Evolutionary conservation across 1,140 invertebrate genomes (phyloP).

Genomic region (Rhagoletis pomonella): DNA sequence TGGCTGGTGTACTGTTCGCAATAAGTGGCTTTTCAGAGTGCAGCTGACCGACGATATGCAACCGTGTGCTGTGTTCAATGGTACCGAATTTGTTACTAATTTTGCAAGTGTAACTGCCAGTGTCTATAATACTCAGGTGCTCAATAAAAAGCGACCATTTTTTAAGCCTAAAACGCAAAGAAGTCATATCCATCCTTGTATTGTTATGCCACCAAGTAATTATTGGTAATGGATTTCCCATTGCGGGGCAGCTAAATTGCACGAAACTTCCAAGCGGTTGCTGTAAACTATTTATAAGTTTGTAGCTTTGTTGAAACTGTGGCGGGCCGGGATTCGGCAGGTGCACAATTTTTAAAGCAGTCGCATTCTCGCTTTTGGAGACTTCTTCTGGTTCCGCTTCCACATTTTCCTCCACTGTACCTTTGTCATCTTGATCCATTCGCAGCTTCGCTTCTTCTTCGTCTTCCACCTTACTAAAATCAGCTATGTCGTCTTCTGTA

Average conservation of each 20-base stretch:
- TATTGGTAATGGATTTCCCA: constrained; percentile 81
- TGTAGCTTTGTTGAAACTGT: constrained; percentile 36
- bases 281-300: constrained; percentile 4
- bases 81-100: constrained; percentile 86
- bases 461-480: constrained; percentile 56
- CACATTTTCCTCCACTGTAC: not conserved
- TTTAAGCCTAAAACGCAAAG: constrained; percentile 77
- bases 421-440: not conserved
- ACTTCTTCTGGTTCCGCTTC: not conserved
- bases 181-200: constrained; percentile 72
- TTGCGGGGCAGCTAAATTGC: constrained; percentile 79
- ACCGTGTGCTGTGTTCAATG: constrained; percentile 81
- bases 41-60: constrained; percentile 52
- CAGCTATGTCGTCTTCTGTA: constrained; percentile 60
- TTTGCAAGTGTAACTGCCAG: constrained; percentile 89
- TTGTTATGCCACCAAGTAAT: constrained; percentile 88
- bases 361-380: not conserved
- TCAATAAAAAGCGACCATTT: constrained; percentile 83
- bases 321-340: constrained; percentile 1
- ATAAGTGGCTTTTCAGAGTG: not conserved
- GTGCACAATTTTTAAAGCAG: constrained; percentile 25
- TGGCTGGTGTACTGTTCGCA: constrained; percentile 82
- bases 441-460: not conserved
- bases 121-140: constrained; percentile 83
- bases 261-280: constrained; percentile 79